Conservation (phyloP, 2,797 vertebrate genomes). For the Borostomias antarcticus region DNA sequence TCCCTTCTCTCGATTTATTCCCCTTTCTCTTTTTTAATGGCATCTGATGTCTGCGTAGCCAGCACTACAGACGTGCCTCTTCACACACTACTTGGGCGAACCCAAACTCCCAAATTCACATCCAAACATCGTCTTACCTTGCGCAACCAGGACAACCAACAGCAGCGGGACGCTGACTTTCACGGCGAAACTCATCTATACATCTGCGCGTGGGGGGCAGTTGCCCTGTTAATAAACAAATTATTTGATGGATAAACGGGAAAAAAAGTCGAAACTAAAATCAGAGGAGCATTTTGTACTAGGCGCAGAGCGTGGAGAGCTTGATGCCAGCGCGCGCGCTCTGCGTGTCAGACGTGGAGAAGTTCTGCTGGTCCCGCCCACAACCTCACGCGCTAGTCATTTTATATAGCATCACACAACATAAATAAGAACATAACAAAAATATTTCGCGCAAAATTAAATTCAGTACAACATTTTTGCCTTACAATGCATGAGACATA, state of each 20-base stretch:
- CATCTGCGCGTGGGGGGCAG: constrained; percentile 39
- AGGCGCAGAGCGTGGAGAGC: constrained; percentile 42
- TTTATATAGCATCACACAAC: too few species aligned
- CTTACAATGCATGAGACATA: too few species aligned
- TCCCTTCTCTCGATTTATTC: neutral
- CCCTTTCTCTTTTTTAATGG: neutral
- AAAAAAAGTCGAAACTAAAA: neutral
- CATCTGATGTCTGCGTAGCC: neutral
- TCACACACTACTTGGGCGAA: neutral
- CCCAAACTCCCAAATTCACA: neutral
- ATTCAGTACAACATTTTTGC: too few species aligned
- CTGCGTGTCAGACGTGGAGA: constrained; percentile 48
- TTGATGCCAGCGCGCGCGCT: constrained; percentile 56
- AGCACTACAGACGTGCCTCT: neutral
- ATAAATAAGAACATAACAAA: too few species aligned
- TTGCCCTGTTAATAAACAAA: constrained; percentile 13
- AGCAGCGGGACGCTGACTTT: constrained; percentile 57
- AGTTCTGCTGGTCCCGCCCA: constrained; percentile 59
- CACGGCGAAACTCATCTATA: constrained; percentile 66
- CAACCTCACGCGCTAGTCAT: constrained; percentile 30
- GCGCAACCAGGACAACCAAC: constrained; percentile 65
- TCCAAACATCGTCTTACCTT: constrained; percentile 64
- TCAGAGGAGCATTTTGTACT: constrained; percentile 34
- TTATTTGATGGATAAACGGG: neutral
- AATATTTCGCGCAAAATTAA: too few species aligned